Conservation (phyloP, 2,113 vertebrate species). For the Acrocephalus kingi region DNA sequence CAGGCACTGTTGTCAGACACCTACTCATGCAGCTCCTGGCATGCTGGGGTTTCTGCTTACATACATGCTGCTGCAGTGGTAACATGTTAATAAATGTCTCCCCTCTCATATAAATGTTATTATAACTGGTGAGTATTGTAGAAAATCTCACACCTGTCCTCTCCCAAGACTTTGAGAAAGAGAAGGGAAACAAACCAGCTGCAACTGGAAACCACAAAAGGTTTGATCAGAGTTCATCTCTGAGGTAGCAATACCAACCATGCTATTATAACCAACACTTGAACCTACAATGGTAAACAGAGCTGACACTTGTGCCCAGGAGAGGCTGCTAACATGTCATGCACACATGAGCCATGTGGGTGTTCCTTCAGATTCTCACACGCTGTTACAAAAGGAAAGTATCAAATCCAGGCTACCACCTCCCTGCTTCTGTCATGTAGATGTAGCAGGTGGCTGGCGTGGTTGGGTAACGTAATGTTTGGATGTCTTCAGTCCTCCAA, state of each 20-base stretch:
- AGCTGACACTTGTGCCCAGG: conserved; percentile 18
- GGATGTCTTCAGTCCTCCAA: conserved; percentile 32
- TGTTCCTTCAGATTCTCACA: conserved; percentile 13
- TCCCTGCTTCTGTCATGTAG: conserved; percentile 32
- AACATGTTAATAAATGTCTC: neutral
- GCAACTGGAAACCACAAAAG: neutral
- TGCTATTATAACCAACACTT: neutral
- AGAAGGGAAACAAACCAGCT: conserved; percentile 6
- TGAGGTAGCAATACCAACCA: neutral
- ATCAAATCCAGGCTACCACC: neutral
- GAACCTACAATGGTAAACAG: neutral
- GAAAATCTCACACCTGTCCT: neutral
- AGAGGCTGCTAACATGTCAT: neutral
- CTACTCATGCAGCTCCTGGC: neutral
- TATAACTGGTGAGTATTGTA: neutral
- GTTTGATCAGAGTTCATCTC: neutral
- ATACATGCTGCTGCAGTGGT: neutral
- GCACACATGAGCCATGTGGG: neutral
- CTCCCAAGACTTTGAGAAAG: neutral
- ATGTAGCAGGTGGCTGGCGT: conserved; percentile 40
- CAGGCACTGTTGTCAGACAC: neutral
- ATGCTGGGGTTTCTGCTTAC: neutral
- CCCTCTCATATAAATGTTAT: neutral
- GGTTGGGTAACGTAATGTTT: neutral
- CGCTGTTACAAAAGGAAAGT: neutral